Percentiles rank a stretch among this genome's conserved stretches.
Evolutionary conservation across 2,113 vertebrate species (phyloP).

Genomic region (Acrocephalus arundinaceus): DNA sequence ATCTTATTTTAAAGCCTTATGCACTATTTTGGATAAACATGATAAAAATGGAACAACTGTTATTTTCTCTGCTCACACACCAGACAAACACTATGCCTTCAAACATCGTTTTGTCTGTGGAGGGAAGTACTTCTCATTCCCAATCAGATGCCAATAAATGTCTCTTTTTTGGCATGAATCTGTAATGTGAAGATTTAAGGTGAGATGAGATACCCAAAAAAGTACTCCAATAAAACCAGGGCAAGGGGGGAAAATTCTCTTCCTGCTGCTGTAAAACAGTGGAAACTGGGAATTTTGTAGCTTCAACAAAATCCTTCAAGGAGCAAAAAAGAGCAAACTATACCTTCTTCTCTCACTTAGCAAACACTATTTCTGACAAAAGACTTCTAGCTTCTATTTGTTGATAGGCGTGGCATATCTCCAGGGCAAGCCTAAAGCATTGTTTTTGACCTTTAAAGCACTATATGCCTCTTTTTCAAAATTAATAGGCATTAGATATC

Average conservation of each 20-base stretch:
- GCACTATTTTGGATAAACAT: background rate
- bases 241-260: background rate
- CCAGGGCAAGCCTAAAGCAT: background rate
- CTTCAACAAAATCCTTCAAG: background rate
- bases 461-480: background rate
- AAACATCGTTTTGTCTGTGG: background rate
- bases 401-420: background rate
- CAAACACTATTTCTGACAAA: background rate
- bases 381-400: background rate
- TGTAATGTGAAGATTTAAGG: background rate
- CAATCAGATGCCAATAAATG: background rate
- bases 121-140: background rate
- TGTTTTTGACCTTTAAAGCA: constrained; percentile 16
- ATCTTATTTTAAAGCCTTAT: background rate
- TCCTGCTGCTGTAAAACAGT: background rate
- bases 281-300: background rate
- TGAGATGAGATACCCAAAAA: background rate
- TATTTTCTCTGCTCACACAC: background rate
- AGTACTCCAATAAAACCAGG: background rate
- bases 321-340: background rate
- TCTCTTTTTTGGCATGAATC: background rate
- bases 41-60: background rate
- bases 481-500: background rate
- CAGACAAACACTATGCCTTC: background rate
- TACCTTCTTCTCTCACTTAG: background rate